Evolutionary conservation across 92 coral and sea anemone species (phyloP).

Genomic region (Heliopora coerulea): DNA sequence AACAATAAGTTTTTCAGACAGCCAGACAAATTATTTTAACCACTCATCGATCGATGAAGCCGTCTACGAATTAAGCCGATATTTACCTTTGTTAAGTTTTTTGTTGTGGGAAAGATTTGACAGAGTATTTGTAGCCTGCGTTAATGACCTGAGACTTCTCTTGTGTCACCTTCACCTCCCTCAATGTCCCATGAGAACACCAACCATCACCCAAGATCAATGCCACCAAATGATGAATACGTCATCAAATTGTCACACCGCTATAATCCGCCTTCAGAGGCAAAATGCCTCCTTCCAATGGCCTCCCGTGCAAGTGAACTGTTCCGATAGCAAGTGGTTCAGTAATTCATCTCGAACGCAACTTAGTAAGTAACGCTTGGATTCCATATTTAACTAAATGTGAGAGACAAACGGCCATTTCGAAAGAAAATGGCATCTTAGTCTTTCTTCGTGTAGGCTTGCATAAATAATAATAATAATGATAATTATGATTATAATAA

Average conservation of each 20-base stretch:
- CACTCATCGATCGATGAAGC: conserved; percentile 20
- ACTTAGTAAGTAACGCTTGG: too few relatives aligned
- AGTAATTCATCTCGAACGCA: too few relatives aligned
- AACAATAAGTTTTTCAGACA: not conserved
- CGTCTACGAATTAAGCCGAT: conserved; percentile 7
- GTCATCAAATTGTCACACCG: not conserved
- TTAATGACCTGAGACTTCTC: not conserved
- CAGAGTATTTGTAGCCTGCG: not conserved
- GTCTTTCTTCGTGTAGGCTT: too few relatives aligned
- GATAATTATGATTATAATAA: too few relatives aligned
- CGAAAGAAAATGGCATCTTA: too few relatives aligned
- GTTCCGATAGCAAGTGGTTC: conserved; percentile 9
- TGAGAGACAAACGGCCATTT: too few relatives aligned
- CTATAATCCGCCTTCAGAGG: not conserved
- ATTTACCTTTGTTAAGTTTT: conserved; percentile 2
- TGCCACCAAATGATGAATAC: not conserved
- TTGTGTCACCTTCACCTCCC: conserved; percentile 22
- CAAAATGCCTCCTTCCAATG: not conserved
- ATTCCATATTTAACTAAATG: too few relatives aligned
- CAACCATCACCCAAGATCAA: too few relatives aligned
- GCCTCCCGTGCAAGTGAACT: conserved; percentile 21
- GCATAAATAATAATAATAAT: too few relatives aligned
- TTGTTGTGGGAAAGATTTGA: not conserved
- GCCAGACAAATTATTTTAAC: conserved; percentile 7
- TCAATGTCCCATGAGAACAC: not conserved